A percentile compares a stretch with the other conserved stretches of the same genome.
Conservation (phyloP, 2,888 invertebrate species). For the Perizoma affinitatum region DNA sequence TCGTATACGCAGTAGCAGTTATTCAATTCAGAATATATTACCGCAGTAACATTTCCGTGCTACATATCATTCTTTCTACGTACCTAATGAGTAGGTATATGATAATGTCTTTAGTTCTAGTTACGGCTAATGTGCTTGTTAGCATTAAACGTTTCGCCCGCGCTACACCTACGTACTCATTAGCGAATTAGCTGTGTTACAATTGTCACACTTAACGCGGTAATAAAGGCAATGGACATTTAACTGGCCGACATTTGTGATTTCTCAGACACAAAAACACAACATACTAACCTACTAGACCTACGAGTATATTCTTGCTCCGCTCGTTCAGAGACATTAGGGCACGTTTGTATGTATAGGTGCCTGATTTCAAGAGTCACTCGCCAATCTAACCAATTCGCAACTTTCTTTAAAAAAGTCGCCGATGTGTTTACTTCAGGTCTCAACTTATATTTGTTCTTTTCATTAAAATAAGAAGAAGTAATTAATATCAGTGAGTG, state of each 20-base stretch:
- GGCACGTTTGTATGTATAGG: too few relatives aligned
- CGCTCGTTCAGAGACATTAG: too few relatives aligned
- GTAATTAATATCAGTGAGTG: too few relatives aligned
- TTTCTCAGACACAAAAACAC: conserved; percentile 22
- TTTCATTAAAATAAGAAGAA: too few relatives aligned
- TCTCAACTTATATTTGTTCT: too few relatives aligned
- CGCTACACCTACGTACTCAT: conserved; percentile 82
- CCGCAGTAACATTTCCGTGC: background rate
- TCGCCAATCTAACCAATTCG: too few relatives aligned
- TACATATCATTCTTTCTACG: conserved; percentile 2
- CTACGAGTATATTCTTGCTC: too few relatives aligned
- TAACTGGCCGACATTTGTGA: conserved; percentile 52
- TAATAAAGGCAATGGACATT: conserved; percentile 70
- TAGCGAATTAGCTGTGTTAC: conserved; percentile 80
- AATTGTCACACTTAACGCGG: conserved; percentile 72
- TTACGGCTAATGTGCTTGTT: conserved; percentile 68
- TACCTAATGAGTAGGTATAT: conserved; percentile 10
- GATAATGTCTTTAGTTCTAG: conserved; percentile 54
- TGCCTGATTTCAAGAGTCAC: too few relatives aligned
- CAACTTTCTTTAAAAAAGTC: too few relatives aligned
- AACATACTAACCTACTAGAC: background rate
- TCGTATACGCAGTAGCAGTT: background rate
- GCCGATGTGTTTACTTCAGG: too few relatives aligned
- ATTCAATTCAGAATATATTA: background rate
- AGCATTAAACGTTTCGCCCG: conserved; percentile 75